These are phyloP conservation scores for Romanogobio albipinnatus DNA, from an alignment of 2,113 vertebrate genomes.

Conservation along the genomic window DNA sequence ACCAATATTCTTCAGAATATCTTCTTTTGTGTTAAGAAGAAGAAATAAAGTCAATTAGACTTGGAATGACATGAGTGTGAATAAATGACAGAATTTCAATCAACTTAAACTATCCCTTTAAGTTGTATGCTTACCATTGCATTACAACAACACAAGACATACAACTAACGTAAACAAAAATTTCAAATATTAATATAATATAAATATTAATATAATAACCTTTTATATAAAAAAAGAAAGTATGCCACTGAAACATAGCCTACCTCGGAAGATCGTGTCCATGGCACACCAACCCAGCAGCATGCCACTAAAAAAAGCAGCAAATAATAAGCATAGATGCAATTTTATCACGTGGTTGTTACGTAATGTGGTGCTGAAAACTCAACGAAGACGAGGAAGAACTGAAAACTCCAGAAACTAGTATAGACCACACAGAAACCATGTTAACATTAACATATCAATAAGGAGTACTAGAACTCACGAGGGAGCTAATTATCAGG, in stretches of 20 bases:
- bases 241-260: background rate
- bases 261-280: background rate
- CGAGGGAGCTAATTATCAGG: no score
- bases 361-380: no score
- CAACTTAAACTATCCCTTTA: background rate
- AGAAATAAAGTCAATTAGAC: background rate
- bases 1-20: background rate
- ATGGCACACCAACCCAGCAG: background rate
- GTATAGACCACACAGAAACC: no score
- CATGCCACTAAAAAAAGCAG: background rate
- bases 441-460: no score
- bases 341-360: background rate
- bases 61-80: background rate
- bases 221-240: background rate
- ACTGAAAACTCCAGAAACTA: no score
- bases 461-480: no score
- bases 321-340: background rate
- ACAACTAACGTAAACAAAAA: background rate
- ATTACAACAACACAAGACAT: background rate
- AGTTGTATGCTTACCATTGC: background rate
- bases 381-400: no score
- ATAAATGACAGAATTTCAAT: background rate
- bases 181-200: background rate
- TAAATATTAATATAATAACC: background rate
- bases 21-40: background rate